phyloP scores from a whole-genome alignment of 2,888 invertebrate species.

The Amiota mariae region DNA sequence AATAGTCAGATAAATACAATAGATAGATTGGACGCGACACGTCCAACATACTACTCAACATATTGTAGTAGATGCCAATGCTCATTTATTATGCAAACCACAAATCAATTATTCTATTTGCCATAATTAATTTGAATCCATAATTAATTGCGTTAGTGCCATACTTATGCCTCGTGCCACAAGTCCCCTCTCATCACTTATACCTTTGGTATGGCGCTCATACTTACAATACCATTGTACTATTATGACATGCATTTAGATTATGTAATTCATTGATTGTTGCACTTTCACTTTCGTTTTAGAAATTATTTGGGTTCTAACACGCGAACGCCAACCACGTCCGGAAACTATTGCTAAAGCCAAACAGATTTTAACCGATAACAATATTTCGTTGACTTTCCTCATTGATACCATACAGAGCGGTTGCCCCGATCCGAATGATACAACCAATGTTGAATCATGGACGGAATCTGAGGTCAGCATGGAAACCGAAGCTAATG shows the following conservation, averaged over 20 bases:
- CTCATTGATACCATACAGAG: constrained; percentile 61
- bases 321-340: constrained; percentile 63
- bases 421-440: constrained; percentile 53
- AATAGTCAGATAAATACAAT: constrained; percentile 5
- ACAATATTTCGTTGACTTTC: constrained; percentile 56
- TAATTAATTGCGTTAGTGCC: constrained; percentile 48
- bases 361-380: constrained; percentile 57
- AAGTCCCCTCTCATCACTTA: not conserved
- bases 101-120: constrained; percentile 55
- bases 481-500: constrained; percentile 16
- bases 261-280: constrained; percentile 27
- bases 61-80: constrained; percentile 35
- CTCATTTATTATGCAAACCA: constrained; percentile 54
- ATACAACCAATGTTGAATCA: constrained; percentile 34
- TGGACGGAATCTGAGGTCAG: not conserved
- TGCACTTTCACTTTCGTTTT: constrained; percentile 27
- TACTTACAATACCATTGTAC: not conserved
- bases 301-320: constrained; percentile 66
- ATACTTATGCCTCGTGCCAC: constrained; percentile 6
- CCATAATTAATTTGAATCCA: constrained; percentile 51
- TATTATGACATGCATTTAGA: constrained; percentile 20
- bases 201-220: not conserved
- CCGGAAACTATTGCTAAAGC: constrained; percentile 54
- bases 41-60: not conserved
- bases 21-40: constrained; percentile 14